A percentile compares a stretch with the other conserved stretches of the same genome.
Conservation (phyloP, 2,113 vertebrate species). For the Crotalus viridis region DNA sequence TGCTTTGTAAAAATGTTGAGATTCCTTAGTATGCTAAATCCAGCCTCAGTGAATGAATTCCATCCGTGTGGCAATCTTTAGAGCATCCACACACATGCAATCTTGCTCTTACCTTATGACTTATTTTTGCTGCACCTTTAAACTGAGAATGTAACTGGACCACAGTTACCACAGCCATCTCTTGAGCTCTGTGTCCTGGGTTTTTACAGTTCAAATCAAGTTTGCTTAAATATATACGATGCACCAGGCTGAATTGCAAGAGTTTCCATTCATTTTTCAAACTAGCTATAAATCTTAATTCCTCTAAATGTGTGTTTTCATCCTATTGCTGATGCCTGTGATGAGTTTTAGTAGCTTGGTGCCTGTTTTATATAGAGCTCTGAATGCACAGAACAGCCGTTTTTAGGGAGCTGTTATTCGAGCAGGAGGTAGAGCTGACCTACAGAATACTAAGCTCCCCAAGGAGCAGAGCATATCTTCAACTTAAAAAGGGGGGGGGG, state of each 20-base stretch:
- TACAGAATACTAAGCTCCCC: background rate
- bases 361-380: background rate
- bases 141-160: background rate
- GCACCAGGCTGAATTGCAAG: background rate
- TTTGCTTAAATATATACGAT: background rate
- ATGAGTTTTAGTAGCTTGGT: background rate
- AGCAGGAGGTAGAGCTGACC: background rate
- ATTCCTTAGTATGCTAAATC: background rate
- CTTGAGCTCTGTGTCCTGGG: background rate
- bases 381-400: background rate
- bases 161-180: background rate
- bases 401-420: background rate
- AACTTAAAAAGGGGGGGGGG: background rate
- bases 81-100: background rate
- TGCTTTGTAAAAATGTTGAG: background rate
- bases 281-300: background rate
- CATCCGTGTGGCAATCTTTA: background rate
- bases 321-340: background rate
- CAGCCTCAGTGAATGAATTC: background rate
- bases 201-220: background rate
- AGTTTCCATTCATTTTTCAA: background rate
- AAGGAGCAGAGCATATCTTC: background rate
- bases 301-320: background rate
- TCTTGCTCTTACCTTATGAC: background rate
- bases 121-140: background rate